Evolutionary conservation across 2,888 invertebrate genomes (phyloP), one percentile per base, ranked within the genome.

Genomic region (Calliphora vomitoria): DNA sequence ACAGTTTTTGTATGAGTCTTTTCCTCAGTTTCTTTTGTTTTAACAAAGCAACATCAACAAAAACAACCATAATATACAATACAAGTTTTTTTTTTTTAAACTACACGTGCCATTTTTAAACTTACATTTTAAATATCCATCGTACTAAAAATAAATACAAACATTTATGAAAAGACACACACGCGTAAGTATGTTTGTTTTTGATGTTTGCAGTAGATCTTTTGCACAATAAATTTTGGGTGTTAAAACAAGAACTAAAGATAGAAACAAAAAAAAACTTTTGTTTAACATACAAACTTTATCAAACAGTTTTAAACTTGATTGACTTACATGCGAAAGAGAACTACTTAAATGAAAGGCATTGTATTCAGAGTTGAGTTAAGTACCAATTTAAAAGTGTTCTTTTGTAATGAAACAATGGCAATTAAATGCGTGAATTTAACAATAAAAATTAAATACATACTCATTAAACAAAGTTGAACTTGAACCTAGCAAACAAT

Each of bases 81-180:
- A 13, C 6, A 11, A 35, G 11, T 55, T 71, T 35, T 38, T 35
- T 38, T 35, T 18, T 18, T 53, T 53, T 53, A 13, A 74, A 74
- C 58, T 47, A 47, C 75, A 75, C 62, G 50, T 64, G 75, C 50
- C 47, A 50, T n/a, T 47, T 62, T 47, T 13, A 20, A 75, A 53
- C 20, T 38, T 55, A 13, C 11, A 13, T 18, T 35, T n/a, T 53
- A n/a, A 71, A 53, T 18, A 10, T 18, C 31, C 5, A 2, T 50
- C 13, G 50, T 31, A 31, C 11, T 58, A 0, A 58, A 20, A 20
- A 44, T 10, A 8, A 50, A 8, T 10, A 20, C 18, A 8, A 10
- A 55, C n/a, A 72, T 69, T 50, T 47, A 50, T 69, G 38, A 13
- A 11, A 20, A 38, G 20, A 53, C 38, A 38, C 38, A 38, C 18